Conservation (phyloP, 2,888 invertebrate species). For the Ligdia adustata region DNA sequence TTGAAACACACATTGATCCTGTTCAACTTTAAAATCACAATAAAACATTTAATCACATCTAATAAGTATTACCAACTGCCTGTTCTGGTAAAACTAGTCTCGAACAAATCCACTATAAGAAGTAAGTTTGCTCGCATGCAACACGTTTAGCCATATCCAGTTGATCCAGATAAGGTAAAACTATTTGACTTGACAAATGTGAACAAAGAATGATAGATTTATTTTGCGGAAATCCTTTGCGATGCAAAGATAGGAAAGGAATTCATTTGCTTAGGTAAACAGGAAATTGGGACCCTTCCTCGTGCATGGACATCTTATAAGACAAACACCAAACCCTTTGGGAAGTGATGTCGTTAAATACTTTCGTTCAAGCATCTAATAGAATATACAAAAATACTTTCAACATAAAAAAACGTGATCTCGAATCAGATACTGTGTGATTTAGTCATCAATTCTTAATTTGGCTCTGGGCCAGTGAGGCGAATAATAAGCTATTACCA, state of each 20-base stretch:
- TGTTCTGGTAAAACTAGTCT: slow-evolving; percentile 12
- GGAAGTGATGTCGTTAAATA: background rate
- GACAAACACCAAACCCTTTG: background rate
- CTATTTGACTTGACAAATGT: slow-evolving; percentile 20
- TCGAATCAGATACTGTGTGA: no score
- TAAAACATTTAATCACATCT: background rate
- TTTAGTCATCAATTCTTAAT: slow-evolving; percentile 26
- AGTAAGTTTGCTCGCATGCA: slow-evolving; percentile 13
- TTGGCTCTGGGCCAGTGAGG: slow-evolving; percentile 47
- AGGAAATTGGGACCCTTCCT: slow-evolving; percentile 11
- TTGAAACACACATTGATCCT: no score
- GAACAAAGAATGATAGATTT: slow-evolving; percentile 26
- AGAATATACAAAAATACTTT: no score
- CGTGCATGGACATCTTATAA: slow-evolving; percentile 2
- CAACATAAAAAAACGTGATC: no score
- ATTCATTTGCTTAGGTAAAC: slow-evolving; percentile 19
- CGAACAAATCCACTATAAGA: background rate
- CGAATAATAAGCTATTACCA: slow-evolving; percentile 65
- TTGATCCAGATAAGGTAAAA: slow-evolving; percentile 20
- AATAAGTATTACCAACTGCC: background rate
- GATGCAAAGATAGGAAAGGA: slow-evolving; percentile 15
- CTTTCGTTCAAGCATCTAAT: no score
- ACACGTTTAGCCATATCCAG: slow-evolving; percentile 23
- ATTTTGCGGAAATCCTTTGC: slow-evolving; percentile 24
- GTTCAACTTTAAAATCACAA: background rate